phyloP scores from a whole-genome alignment of 2,113 vertebrate species.

The Tragelaphus imberbis region DNA sequence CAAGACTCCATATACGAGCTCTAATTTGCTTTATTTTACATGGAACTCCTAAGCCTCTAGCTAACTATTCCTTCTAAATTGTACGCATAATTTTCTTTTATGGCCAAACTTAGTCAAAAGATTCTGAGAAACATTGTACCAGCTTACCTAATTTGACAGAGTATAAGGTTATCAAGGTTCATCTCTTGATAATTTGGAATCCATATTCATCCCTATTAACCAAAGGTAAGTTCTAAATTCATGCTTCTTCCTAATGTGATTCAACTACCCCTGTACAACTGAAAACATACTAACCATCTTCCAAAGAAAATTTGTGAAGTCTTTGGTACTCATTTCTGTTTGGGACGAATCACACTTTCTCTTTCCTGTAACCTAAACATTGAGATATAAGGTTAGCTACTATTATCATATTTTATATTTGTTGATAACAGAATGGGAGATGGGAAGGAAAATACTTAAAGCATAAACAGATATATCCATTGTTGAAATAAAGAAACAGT shows the following conservation, averaged over 20 bases:
- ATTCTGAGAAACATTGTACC: neutral
- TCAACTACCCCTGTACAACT: neutral
- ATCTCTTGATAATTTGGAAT: neutral
- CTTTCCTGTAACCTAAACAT: neutral
- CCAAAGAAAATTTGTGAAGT: neutral
- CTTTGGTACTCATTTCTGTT: neutral
- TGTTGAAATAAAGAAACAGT: neutral
- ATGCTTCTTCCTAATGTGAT: neutral
- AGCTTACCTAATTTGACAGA: neutral
- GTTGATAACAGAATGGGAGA: neutral
- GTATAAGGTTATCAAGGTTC: neutral
- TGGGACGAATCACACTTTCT: neutral
- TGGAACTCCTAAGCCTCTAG: neutral
- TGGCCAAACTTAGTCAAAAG: neutral
- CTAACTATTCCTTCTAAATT: neutral
- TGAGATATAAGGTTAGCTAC: neutral
- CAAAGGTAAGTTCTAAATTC: neutral
- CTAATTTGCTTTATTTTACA: neutral
- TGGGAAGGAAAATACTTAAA: neutral
- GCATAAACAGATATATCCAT: neutral
- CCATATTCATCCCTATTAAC: neutral
- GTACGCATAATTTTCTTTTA: neutral
- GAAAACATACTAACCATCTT: neutral
- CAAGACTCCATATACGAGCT: neutral
- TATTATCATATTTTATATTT: neutral